These are phyloP conservation scores for Eupsittula cactorum DNA, from an alignment of 2,113 vertebrate genomes.

Conservation along the genomic window DNA sequence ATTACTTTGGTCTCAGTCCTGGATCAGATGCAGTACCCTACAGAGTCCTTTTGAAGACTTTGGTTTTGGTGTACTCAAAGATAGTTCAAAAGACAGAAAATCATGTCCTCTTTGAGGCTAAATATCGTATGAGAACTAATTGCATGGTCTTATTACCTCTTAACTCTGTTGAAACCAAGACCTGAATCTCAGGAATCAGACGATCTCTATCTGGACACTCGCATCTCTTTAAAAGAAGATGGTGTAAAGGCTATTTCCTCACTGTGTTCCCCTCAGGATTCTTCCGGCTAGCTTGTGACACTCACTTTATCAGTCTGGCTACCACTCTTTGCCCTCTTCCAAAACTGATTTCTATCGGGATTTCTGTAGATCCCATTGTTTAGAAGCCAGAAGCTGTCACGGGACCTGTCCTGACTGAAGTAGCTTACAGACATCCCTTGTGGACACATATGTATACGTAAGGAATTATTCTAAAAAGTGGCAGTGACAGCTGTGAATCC, in stretches of 20 bases:
- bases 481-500: not conserved
- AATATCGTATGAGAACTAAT: not conserved
- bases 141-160: not conserved
- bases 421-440: not conserved
- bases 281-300: not conserved
- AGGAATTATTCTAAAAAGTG: not conserved
- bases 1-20: not conserved
- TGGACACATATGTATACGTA: accelerated
- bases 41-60: not conserved
- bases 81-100: not conserved
- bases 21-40: not conserved
- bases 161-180: not conserved
- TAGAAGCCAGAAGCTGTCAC: not conserved
- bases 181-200: not conserved
- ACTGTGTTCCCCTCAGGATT: not conserved
- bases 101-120: not conserved
- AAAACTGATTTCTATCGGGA: not conserved
- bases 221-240: not conserved
- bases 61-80: not conserved
- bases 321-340: not conserved
- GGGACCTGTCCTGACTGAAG: not conserved
- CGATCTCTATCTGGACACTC: not conserved
- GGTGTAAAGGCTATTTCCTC: not conserved
- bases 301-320: not conserved
- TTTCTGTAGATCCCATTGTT: not conserved